phyloP scores from a whole-genome alignment of 2,888 invertebrate species.

The Vannuccia rotundouncinata region DNA sequence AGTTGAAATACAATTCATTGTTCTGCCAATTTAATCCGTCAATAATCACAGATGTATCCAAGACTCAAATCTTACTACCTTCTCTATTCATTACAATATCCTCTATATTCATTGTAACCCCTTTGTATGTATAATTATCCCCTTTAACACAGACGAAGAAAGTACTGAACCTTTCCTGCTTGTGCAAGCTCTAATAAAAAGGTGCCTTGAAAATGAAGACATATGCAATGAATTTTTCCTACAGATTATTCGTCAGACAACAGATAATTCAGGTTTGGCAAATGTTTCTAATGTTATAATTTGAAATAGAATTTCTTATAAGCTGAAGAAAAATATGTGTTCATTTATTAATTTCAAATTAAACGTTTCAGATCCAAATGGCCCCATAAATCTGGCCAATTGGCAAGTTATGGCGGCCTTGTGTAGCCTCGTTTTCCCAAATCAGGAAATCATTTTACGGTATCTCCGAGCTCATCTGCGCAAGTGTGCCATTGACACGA shows the following conservation, averaged over 20 bases:
- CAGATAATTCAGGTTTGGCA: constrained; percentile 58
- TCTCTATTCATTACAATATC: no score
- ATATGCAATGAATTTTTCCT: constrained; percentile 80
- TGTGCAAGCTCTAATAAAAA: constrained; percentile 73
- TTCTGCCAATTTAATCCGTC: no score
- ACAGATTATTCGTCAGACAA: constrained; percentile 85
- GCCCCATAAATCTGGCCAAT: constrained; percentile 52
- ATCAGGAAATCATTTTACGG: constrained; percentile 70
- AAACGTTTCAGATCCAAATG: neutral
- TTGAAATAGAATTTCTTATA: no score
- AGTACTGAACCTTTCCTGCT: constrained; percentile 65
- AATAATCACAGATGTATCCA: no score
- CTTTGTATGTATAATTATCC: neutral
- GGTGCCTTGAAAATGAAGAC: constrained; percentile 77
- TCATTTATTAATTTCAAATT: no score
- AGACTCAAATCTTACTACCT: no score
- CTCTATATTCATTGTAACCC: no score
- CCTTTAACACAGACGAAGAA: constrained; percentile 47
- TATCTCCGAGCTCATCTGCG: constrained; percentile 81
- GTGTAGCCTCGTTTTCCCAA: constrained; percentile 76
- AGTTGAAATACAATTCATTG: no score
- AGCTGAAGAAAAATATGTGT: no score
- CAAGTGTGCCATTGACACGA: constrained; percentile 75
- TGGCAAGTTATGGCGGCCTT: constrained; percentile 81
- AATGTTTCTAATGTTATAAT: no score